A percentile compares a stretch with the other conserved stretches of the same genome.
phyloP scores from a whole-genome alignment of 2,888 invertebrate species.

The Aphodius sticticus region DNA sequence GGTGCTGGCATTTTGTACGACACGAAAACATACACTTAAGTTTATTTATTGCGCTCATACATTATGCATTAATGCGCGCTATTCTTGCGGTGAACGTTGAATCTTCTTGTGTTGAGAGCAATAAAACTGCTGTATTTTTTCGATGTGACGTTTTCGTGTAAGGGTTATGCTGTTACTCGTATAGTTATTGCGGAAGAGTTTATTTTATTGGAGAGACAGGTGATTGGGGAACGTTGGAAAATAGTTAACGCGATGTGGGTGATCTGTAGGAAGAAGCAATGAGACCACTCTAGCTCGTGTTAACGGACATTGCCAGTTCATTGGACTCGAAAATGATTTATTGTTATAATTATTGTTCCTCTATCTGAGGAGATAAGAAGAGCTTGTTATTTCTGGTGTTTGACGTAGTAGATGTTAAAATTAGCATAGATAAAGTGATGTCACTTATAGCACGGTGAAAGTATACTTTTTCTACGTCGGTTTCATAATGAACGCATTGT shows the following conservation, averaged over 20 bases:
- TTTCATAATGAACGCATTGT: no score
- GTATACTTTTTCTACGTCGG: not conserved
- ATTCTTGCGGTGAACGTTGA: not conserved
- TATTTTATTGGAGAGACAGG: not conserved
- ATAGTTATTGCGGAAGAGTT: not conserved
- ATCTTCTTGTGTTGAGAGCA: not conserved
- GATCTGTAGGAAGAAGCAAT: not conserved
- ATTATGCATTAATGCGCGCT: not conserved
- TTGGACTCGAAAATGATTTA: not conserved
- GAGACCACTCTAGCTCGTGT: not conserved
- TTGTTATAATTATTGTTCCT: not conserved
- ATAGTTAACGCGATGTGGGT: not conserved
- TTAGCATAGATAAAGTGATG: not conserved
- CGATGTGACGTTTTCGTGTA: not conserved
- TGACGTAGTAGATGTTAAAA: not conserved
- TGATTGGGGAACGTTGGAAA: not conserved
- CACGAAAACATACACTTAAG: slow-evolving; percentile 4
- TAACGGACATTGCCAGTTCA: not conserved
- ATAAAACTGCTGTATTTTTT: not conserved
- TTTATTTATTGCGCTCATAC: not conserved
- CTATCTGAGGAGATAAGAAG: not conserved
- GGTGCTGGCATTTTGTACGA: not conserved
- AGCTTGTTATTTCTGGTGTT: not conserved
- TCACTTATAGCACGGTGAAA: not conserved
- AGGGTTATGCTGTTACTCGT: not conserved